Conservation (phyloP, 2,113 vertebrate species). For the Cephalopterus ornatus region DNA sequence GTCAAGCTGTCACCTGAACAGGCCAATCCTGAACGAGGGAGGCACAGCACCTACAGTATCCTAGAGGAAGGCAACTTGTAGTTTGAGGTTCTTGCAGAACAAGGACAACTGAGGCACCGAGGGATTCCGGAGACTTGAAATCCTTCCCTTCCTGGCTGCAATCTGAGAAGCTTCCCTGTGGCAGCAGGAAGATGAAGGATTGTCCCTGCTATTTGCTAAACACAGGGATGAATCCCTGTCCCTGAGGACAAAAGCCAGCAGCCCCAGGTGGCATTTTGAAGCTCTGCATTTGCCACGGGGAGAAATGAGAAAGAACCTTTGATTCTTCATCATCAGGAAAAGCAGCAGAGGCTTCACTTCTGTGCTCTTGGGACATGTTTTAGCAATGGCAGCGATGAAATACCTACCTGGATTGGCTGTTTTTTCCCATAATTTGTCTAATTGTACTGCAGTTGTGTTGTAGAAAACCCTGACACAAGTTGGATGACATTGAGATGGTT, state of each 20-base stretch:
- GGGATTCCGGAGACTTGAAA: not conserved
- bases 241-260: constrained; percentile 68
- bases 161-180: not conserved
- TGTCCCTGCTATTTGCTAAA: constrained; percentile 59
- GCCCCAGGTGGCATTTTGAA: not conserved
- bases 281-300: not conserved
- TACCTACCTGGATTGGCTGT: not conserved
- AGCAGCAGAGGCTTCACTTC: not conserved
- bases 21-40: not conserved
- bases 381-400: not conserved
- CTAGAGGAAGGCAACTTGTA: not conserved
- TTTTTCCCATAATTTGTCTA: not conserved
- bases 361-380: not conserved
- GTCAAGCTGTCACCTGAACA: not conserved
- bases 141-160: not conserved
- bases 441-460: not conserved
- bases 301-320: not conserved
- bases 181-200: constrained; percentile 19
- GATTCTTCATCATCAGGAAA: not conserved
- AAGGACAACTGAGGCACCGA: not conserved
- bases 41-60: no score
- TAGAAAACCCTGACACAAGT: not conserved
- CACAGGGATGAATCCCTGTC: constrained; percentile 83
- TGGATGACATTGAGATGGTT: not conserved
- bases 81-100: not conserved